Conservation (phyloP, 2,113 vertebrate species). For the Cyphomyrus plagiostoma region DNA sequence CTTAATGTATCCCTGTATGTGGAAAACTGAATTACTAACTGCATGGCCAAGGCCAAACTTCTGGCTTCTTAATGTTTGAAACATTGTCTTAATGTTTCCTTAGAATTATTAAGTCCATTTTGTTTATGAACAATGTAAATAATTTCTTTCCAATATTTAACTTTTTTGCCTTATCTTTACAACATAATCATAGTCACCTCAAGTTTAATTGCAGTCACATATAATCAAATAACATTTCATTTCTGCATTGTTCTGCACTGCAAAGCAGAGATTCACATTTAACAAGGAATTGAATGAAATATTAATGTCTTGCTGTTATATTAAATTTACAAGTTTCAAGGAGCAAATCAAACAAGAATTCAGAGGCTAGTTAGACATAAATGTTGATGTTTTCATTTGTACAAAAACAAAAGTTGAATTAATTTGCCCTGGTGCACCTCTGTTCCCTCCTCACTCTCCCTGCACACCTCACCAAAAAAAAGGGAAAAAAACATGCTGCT, state of each 20-base stretch:
- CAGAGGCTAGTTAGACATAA: constrained; percentile 19
- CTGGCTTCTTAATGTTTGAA: background rate
- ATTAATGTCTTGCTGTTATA: background rate
- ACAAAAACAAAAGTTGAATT: constrained; percentile 28
- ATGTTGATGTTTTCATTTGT: constrained; percentile 24
- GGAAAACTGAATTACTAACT: constrained; percentile 6
- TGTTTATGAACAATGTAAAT: background rate
- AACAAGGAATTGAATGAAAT: background rate
- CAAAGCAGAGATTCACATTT: background rate
- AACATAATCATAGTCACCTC: background rate
- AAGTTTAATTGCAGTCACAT: constrained; percentile 1
- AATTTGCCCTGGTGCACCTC: constrained; percentile 14
- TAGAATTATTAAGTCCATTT: background rate
- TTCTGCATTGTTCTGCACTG: background rate
- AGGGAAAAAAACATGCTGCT: constrained; percentile 19
- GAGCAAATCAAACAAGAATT: constrained; percentile 21
- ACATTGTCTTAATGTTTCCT: too few relatives aligned
- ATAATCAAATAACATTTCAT: background rate
- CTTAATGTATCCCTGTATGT: background rate
- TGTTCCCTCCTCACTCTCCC: background rate
- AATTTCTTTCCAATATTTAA: background rate
- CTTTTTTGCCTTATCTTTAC: background rate
- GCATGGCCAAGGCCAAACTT: background rate
- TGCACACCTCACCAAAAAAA: constrained; percentile 18
- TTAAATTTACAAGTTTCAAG: constrained; percentile 11